Evolutionary conservation across 2,113 vertebrate genomes (phyloP), one percentile per base, ranked within the genome.

Genomic region (Struthio camelus): DNA sequence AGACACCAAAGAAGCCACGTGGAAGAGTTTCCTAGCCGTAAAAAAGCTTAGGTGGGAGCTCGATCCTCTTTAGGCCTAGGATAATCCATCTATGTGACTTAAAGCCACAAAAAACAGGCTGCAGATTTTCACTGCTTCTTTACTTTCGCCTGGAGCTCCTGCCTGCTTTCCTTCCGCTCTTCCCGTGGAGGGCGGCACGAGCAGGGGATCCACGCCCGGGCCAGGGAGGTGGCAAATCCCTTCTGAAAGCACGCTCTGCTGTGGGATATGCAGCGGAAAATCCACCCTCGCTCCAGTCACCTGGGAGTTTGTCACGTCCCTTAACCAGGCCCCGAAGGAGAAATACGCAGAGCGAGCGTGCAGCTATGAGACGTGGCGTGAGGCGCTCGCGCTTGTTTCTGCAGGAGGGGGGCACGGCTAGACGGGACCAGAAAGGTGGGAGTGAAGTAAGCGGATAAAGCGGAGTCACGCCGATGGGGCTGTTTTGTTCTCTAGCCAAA

Each of bases 141-240:
- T 67, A 51, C 20, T 14, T 14, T 81, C 28, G n/a, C 10, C 25
- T 65, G 9, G 24, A 70, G 50, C 36, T 73, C 25, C 27, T 9
- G 0, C 30, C 53, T 28, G 36, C 14, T 67, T 51, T 85, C 19
- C 22, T 61, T 58, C 0, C 2, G 11, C 58, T 90, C 62, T n/a
- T 84, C 85, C n/a, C 73, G 51, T 40, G 4, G 14, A 1, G 1
- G 48, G 9, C 56, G n/a, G 56, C 18, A 14, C 4, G 1, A 0
- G 9, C 2, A 4, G 12, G 32, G 42, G 15, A 64, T 34, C 17
- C n/a, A 38, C 56, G 16, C 20, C 34, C 40, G 0, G 0, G 7
- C 36, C 56, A 30, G 34, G 73, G 22, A 50, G 28, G 24, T 12
- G 28, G 16, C 46, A 48, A 42, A n/a, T 70, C 72, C 11, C 22